These are phyloP conservation scores for Drosophila mimica DNA, from an alignment of 2,888 invertebrate genomes.

Conservation along the genomic window DNA sequence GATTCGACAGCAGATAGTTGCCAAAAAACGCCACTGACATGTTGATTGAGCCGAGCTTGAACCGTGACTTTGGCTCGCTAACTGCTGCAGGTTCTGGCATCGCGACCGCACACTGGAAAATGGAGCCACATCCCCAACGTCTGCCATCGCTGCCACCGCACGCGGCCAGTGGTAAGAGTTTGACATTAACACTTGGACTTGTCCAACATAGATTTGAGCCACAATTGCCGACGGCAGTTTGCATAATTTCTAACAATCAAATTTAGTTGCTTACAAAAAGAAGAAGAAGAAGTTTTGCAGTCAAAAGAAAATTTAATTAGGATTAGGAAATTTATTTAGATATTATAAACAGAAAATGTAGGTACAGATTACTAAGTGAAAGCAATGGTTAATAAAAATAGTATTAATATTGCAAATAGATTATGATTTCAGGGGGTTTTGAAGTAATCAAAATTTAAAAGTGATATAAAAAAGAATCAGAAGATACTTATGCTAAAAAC, in stretches of 20 bases:
- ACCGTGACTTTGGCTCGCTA: slow-evolving; percentile 85
- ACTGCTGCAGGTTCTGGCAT: slow-evolving; percentile 83
- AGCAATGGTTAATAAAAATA: background rate
- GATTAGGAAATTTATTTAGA: background rate
- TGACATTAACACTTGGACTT: background rate
- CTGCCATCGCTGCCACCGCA: slow-evolving; percentile 81
- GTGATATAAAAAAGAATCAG: background rate
- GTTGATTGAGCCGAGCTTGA: slow-evolving; percentile 85
- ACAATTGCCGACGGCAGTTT: slow-evolving; percentile 55
- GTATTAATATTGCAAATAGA: background rate
- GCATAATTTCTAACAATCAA: background rate
- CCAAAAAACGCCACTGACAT: slow-evolving; percentile 83
- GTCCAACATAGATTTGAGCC: background rate
- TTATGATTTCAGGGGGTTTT: background rate
- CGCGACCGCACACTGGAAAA: slow-evolving; percentile 83
- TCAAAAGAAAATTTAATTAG: background rate
- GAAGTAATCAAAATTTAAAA: background rate
- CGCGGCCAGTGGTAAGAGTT: slow-evolving; percentile 81
- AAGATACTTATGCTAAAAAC: background rate
- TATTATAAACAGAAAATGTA: background rate
- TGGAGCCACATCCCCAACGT: slow-evolving; percentile 83
- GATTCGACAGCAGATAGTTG: slow-evolving; percentile 64
- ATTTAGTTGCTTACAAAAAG: background rate
- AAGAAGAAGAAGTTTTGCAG: background rate
- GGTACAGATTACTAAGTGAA: background rate